These are phyloP conservation scores for Entomobrya proxima DNA, from an alignment of 2,888 invertebrate species.

Conservation along the genomic window DNA sequence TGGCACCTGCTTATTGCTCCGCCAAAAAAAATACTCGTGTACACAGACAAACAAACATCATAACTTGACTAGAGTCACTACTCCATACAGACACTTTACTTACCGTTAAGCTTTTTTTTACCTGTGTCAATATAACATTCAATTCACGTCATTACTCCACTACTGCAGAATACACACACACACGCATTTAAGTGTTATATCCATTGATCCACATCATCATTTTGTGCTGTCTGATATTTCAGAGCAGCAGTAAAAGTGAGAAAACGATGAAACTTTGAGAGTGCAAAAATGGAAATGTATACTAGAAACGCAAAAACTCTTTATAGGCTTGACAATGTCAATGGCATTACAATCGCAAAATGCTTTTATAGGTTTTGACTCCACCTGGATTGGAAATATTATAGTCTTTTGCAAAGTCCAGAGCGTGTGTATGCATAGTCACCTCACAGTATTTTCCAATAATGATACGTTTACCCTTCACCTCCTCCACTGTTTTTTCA, in stretches of 20 bases:
- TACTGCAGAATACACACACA: neutral
- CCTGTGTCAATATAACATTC: constrained; percentile 7
- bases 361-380: too few relatives aligned
- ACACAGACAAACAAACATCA: neutral
- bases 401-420: too few relatives aligned
- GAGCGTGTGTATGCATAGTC: too few relatives aligned
- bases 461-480: neutral
- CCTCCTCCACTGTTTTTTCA: neutral
- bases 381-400: too few relatives aligned
- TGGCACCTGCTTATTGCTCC: neutral
- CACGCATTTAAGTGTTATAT: too few relatives aligned
- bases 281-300: neutral
- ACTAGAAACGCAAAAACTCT: neutral
- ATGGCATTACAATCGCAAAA: neutral
- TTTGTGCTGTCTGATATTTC: neutral
- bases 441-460: constrained; percentile 5
- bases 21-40: too few relatives aligned
- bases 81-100: neutral
- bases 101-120: neutral
- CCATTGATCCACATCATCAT: neutral
- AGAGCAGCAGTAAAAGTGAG: neutral
- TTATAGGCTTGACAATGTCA: constrained; percentile 25
- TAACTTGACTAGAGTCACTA: too few relatives aligned
- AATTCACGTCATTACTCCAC: neutral
- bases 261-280: too few relatives aligned